Conservation (phyloP, 2,113 vertebrate genomes). For the Chrysochloris asiatica region DNA sequence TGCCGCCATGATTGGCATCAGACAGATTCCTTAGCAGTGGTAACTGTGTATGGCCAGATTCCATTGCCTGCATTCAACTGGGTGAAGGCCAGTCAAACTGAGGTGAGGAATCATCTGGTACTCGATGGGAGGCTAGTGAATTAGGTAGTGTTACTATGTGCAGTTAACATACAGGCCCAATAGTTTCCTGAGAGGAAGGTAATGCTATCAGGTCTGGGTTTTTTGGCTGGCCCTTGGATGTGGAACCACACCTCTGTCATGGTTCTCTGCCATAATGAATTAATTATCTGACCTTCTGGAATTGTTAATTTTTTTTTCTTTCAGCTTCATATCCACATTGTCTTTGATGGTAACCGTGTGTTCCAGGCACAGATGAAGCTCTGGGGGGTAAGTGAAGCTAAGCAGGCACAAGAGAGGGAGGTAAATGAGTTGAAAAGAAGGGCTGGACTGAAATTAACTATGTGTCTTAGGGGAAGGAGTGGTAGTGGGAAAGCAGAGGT, state of each 20-base stretch:
- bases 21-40: conserved; percentile 89
- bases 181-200: not conserved
- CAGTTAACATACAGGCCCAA: not conserved
- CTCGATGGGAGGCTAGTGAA: not conserved
- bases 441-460: conserved; percentile 1
- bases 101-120: conserved; percentile 84
- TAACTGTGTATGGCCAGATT: conserved; percentile 94
- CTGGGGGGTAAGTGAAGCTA: conserved; percentile 92
- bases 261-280: not conserved
- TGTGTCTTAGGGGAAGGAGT: conserved; percentile 9
- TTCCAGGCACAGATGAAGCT: conserved; percentile 93
- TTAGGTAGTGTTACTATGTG: not conserved
- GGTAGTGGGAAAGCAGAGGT: not conserved
- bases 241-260: not conserved
- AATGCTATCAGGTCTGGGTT: conserved; percentile 6
- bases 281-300: not conserved
- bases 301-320: conserved; percentile 68
- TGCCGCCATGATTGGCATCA: conserved; percentile 98
- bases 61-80: conserved; percentile 87
- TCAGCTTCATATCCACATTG: conserved; percentile 91
- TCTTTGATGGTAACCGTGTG: conserved; percentile 92
- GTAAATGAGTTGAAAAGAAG: conserved; percentile 17
- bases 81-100: conserved; percentile 90
- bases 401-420: conserved; percentile 7
- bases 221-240: not conserved